Percentiles rank a stretch among this genome's conserved stretches.
Evolutionary conservation across 2,888 invertebrate genomes (phyloP).

Genomic region (Sphaerophoria taeniata): DNA sequence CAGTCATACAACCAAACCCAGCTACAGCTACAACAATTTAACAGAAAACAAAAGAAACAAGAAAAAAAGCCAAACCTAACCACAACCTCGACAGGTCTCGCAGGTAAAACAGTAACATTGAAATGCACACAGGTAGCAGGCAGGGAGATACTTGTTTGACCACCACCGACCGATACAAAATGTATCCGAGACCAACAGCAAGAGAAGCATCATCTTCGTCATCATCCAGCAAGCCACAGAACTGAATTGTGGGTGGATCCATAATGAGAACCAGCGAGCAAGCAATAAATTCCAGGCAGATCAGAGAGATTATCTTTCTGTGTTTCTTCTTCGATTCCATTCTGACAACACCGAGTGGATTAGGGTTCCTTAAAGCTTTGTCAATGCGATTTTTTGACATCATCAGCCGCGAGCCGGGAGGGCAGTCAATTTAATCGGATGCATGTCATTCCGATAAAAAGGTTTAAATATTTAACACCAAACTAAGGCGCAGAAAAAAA

Average conservation of each 20-base stretch:
- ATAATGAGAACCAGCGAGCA: slow-evolving; percentile 64
- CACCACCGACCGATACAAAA: slow-evolving; percentile 55
- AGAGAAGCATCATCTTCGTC: slow-evolving; percentile 41
- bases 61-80: slow-evolving; percentile 23
- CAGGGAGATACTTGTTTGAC: slow-evolving; percentile 42
- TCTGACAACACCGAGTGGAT: slow-evolving; percentile 21
- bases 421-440: slow-evolving; percentile 71
- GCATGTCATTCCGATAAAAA: slow-evolving; percentile 57
- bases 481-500: slow-evolving; percentile 13
- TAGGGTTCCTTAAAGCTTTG: slow-evolving; percentile 13
- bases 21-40: slow-evolving; percentile 14
- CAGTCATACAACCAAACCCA: slow-evolving; percentile 20
- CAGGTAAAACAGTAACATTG: slow-evolving; percentile 62
- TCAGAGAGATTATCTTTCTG: slow-evolving; percentile 64
- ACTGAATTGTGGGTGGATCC: slow-evolving; percentile 73
- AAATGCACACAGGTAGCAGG: slow-evolving; percentile 57
- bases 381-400: neutral
- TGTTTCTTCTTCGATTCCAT: neutral
- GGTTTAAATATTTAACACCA: slow-evolving; percentile 40
- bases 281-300: slow-evolving; percentile 65
- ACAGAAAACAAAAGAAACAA: slow-evolving; percentile 15
- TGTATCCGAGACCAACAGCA: slow-evolving; percentile 41
- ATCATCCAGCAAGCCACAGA: slow-evolving; percentile 58
- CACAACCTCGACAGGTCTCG: slow-evolving; percentile 26
- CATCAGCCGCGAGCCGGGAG: slow-evolving; percentile 26